These are phyloP conservation scores for Aelia acuminata DNA, from an alignment of 2,888 invertebrate genomes.

Conservation along the genomic window DNA sequence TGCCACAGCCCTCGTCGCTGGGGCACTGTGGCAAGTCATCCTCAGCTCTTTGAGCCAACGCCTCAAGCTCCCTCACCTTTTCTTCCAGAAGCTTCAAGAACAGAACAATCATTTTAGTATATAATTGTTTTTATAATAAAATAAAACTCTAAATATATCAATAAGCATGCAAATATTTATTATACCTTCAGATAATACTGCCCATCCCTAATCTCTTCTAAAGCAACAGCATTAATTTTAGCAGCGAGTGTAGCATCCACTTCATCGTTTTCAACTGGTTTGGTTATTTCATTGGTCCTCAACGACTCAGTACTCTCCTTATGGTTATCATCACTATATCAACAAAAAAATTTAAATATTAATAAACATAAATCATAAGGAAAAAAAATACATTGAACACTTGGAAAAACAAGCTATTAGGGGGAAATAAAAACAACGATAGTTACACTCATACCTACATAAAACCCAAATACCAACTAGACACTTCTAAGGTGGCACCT, in stretches of 20 bases:
- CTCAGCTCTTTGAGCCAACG: slow-evolving; percentile 79
- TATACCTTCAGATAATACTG: slow-evolving; percentile 80
- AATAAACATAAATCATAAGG: neutral
- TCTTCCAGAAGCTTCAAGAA: slow-evolving; percentile 76
- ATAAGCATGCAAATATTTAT: neutral
- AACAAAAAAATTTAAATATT: neutral
- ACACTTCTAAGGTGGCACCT: too few relatives aligned
- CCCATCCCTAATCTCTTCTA: slow-evolving; percentile 69
- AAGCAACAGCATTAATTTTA: slow-evolving; percentile 4
- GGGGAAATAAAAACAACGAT: too few relatives aligned
- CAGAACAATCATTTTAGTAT: neutral
- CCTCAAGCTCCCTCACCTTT: slow-evolving; percentile 80
- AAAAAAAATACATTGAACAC: too few relatives aligned
- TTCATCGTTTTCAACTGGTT: slow-evolving; percentile 52
- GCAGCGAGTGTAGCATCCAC: slow-evolving; percentile 58
- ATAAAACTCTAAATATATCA: neutral
- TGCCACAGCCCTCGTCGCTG: slow-evolving; percentile 85
- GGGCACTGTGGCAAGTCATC: slow-evolving; percentile 74
- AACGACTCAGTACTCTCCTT: neutral
- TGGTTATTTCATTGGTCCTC: neutral
- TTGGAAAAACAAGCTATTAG: too few relatives aligned
- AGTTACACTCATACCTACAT: too few relatives aligned
- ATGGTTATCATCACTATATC: neutral
- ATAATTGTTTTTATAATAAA: neutral
- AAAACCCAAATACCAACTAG: too few relatives aligned